Evolutionary conservation across 2,113 vertebrate genomes (phyloP), one percentile per base, ranked within the genome.

Genomic region (Saguinus imperator): DNA sequence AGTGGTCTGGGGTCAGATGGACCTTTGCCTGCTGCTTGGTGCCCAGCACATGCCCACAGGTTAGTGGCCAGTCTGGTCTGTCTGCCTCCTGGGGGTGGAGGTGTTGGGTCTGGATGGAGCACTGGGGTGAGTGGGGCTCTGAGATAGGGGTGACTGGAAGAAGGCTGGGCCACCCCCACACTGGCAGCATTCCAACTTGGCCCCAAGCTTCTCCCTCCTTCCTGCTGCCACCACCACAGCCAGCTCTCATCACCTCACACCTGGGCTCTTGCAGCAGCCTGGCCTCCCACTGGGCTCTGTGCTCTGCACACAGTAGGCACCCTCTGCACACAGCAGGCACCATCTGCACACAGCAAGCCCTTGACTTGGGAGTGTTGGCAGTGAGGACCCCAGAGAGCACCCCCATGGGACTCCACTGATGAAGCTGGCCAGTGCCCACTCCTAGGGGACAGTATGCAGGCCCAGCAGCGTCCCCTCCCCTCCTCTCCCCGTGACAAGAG

Each of bases 371-470:
- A 50, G 40, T 29, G 16, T 52, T 17, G 29, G 23, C 20, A 23
- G 25, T 6, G 37, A 57, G 23, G 25, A 23, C 10, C 16, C n/a
- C 13, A 32, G 32, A n/a, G 11, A 13, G 27, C 43, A 48, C 27
- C 12, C 21, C n/a, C 21, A 29, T 29, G 5, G 13, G 27, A 64
- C 58, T 29, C 27, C 27, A 29, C 5, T 0, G 11, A 13, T 13
- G 58, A 29, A 64, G 27, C 61, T 29, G 61, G 61, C 27, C 27
- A 29, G 61, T 64, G 61, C 61, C 12, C 61, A 29, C 27, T 64
- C 61, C 61, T 64, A 64, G 27, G 27, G 61, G 61, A 64, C 25
- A 64, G 27, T 12, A 64, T 29, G 12, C 27, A 64, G 61, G 11
- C 27, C 61, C 27, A 29, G 61, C 27, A 64, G 61, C 61, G 2